Conservation (phyloP, 2,113 vertebrate species). For the Alectura lathami region DNA sequence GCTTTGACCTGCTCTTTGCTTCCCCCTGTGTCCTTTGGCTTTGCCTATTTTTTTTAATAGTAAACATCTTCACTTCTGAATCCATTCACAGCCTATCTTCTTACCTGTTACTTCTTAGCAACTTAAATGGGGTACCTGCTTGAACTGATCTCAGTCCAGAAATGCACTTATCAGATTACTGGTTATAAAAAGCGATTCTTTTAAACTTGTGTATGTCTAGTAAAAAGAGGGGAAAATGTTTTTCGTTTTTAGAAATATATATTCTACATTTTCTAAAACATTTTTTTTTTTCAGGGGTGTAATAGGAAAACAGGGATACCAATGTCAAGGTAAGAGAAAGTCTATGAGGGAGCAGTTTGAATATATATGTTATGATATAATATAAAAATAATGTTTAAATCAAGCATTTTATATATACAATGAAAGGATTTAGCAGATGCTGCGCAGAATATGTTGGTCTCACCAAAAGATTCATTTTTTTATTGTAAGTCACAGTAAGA, state of each 20-base stretch:
- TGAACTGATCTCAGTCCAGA: neutral
- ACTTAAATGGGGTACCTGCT: neutral
- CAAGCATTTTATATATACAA: neutral
- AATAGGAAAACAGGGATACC: slow-evolving; percentile 98
- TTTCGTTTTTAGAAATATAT: neutral
- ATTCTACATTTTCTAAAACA: slow-evolving; percentile 14
- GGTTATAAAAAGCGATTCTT: neutral
- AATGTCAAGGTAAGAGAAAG: slow-evolving; percentile 94
- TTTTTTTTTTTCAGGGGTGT: slow-evolving; percentile 89
- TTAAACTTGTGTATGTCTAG: neutral
- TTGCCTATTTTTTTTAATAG: neutral
- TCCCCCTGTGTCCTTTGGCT: neutral
- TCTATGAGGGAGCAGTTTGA: neutral
- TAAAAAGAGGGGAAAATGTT: neutral
- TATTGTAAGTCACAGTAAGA: neutral
- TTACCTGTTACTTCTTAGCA: neutral
- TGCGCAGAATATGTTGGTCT: neutral
- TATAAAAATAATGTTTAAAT: neutral
- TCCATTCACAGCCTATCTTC: neutral
- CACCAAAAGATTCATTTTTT: neutral
- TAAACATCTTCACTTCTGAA: neutral
- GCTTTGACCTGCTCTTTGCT: neutral
- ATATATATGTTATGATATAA: neutral
- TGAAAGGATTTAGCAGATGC: neutral
- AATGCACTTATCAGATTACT: neutral